Conservation (phyloP, 2,797 vertebrate genomes). For the Oreochromis grahami region DNA sequence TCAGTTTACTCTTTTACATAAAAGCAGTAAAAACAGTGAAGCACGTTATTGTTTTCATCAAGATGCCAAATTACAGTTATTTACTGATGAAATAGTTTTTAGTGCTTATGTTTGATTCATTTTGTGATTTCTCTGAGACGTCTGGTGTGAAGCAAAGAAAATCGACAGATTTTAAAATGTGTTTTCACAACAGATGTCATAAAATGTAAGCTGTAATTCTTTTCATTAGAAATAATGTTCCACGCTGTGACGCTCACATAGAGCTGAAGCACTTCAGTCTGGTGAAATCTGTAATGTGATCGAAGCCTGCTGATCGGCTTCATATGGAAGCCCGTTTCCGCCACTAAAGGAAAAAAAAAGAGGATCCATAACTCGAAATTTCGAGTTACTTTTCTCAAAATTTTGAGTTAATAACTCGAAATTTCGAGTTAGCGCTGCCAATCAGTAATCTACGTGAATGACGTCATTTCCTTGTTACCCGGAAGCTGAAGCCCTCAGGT, state of each 20-base stretch:
- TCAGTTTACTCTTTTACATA: not conserved
- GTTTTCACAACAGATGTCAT: accelerated
- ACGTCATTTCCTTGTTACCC: no score
- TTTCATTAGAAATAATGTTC: accelerated
- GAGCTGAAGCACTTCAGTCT: not conserved
- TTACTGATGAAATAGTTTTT: not conserved
- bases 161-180: not conserved
- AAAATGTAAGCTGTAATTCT: not conserved
- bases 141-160: not conserved
- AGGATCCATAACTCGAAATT: no score
- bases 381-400: no score
- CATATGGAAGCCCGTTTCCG: no score
- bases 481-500: no score
- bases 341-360: no score
- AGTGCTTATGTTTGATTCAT: not conserved
- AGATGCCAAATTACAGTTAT: not conserved
- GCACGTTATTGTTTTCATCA: not conserved
- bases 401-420: no score
- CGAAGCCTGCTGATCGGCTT: not conserved
- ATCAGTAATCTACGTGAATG: no score
- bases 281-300: accelerated
- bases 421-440: no score
- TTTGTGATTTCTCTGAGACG: not conserved
- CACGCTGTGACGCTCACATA: not conserved
- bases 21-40: not conserved